phyloP scores from a whole-genome alignment of 2,113 vertebrate species.

The Diphyllodes magnificus region DNA sequence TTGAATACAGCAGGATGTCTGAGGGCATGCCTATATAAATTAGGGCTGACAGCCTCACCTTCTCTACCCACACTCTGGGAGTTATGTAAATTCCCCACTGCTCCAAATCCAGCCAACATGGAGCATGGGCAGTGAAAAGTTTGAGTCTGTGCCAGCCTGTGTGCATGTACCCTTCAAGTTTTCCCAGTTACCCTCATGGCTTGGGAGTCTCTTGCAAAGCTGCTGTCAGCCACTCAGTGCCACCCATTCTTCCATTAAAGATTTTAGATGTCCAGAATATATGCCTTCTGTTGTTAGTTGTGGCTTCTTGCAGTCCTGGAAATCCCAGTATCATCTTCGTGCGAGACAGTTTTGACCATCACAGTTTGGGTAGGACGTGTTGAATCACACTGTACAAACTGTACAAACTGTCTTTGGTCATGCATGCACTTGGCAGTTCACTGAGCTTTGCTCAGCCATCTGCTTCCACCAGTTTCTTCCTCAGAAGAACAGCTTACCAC shows the following conservation, averaged over 20 bases:
- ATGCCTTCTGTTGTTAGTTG: neutral
- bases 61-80: neutral
- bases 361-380: neutral
- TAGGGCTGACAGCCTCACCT: neutral
- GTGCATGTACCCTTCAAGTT: neutral
- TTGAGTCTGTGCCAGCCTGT: neutral
- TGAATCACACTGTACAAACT: neutral
- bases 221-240: neutral
- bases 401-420: neutral
- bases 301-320: neutral
- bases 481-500: neutral
- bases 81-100: neutral
- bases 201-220: neutral
- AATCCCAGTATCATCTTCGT: neutral
- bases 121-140: neutral
- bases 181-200: fast-evolving
- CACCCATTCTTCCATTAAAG: neutral
- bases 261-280: neutral
- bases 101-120: neutral
- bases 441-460: neutral
- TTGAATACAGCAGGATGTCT: neutral
- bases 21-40: neutral
- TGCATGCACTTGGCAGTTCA: neutral
- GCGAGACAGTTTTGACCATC: neutral
- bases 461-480: neutral